Evolutionary conservation across 2,797 vertebrate genomes (phyloP).

Genomic region (Lagodon rhomboides): DNA sequence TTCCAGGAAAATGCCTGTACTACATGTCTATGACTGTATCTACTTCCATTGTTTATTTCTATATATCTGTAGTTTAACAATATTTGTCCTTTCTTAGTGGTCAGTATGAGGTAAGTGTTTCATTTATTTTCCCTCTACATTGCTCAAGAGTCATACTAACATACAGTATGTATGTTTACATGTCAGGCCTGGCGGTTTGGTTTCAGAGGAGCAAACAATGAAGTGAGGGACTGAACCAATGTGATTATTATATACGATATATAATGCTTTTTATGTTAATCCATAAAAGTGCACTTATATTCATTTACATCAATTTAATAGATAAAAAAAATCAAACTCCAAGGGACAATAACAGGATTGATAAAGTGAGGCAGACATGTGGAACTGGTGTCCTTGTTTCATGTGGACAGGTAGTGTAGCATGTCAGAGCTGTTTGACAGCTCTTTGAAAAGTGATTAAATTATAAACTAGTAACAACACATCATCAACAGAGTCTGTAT

Average conservation of each 20-base stretch:
- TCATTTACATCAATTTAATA: neutral
- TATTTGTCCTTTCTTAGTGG: neutral
- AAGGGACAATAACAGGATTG: neutral
- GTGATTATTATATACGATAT: neutral
- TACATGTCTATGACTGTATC: neutral
- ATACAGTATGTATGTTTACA: neutral
- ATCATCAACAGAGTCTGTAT: slow-evolving; percentile 51
- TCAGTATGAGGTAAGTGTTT: neutral
- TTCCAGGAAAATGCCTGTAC: neutral
- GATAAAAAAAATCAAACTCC: neutral
- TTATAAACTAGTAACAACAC: slow-evolving; percentile 7
- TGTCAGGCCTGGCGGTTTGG: neutral
- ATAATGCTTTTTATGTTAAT: neutral
- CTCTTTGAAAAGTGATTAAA: neutral
- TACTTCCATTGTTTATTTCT: no score
- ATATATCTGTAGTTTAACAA: no score
- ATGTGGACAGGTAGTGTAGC: neutral
- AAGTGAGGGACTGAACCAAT: neutral
- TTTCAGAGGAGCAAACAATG: neutral
- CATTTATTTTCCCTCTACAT: neutral
- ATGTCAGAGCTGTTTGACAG: neutral
- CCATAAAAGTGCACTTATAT: neutral
- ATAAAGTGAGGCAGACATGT: neutral
- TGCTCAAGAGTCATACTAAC: neutral
- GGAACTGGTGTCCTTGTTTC: neutral